Conservation (phyloP, 2,113 vertebrate genomes). For the Anser cygnoides region DNA sequence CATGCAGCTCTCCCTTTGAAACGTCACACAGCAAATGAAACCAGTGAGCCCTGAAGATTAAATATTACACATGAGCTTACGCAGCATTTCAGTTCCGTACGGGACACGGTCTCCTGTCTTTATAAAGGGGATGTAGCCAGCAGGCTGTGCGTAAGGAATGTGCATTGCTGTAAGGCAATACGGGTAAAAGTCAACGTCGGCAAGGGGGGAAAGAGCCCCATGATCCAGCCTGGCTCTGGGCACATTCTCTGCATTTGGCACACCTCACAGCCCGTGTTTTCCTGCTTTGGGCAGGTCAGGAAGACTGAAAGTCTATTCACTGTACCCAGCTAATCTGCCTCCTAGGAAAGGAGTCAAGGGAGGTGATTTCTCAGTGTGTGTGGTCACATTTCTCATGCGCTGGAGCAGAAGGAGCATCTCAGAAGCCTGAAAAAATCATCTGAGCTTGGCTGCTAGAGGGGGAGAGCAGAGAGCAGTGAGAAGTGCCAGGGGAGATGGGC, state of each 20-base stretch:
- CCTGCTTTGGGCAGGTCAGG: background rate
- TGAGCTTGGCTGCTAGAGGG: fast-evolving
- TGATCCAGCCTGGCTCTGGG: background rate
- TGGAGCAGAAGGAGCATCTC: background rate
- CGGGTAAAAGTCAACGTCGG: background rate
- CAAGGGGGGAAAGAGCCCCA: too few species aligned
- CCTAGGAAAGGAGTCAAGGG: background rate
- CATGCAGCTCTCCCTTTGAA: background rate
- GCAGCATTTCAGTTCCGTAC: background rate
- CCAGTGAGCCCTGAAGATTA: background rate
- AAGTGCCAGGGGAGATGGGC: background rate
- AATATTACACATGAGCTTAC: background rate
- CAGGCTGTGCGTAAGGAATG: background rate
- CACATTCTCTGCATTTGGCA: background rate
- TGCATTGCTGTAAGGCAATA: background rate
- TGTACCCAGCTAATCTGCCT: background rate
- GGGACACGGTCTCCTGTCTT: background rate
- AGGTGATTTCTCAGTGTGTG: background rate
- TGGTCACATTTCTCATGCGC: background rate
- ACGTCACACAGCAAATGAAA: fast-evolving
- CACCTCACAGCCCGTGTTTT: background rate
- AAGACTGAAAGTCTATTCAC: background rate
- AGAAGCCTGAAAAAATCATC: background rate
- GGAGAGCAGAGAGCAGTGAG: background rate
- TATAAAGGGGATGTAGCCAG: too few species aligned